Conservation (phyloP, 1,140 invertebrate genomes). For the Drosophila insularis region DNA sequence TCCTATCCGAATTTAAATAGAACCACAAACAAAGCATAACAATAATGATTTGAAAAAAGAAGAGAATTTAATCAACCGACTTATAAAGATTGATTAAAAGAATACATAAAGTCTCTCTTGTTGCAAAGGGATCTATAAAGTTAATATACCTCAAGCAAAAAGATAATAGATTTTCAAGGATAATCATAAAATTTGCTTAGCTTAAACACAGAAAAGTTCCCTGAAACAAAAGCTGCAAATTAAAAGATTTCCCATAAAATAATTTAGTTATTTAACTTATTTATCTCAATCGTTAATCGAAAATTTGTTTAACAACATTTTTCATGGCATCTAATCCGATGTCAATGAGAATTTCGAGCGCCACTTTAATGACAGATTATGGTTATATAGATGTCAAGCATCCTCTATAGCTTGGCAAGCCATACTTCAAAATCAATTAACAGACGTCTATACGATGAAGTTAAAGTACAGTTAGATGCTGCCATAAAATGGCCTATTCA, state of each 20-base stretch:
- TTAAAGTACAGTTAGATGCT: conserved; percentile 19
- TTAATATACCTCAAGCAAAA: neutral
- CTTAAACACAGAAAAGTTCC: no score
- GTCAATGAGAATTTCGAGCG: conserved; percentile 34
- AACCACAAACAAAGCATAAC: no score
- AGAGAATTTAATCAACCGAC: no score
- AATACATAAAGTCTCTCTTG: no score
- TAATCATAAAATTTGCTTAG: neutral
- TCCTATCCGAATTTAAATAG: no score
- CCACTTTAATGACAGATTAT: conserved; percentile 48
- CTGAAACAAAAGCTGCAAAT: neutral
- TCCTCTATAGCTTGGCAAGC: conserved; percentile 3
- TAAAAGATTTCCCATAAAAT: neutral
- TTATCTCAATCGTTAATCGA: neutral
- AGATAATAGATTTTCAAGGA: neutral
- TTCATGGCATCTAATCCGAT: conserved; percentile 26
- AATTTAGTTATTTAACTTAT: neutral
- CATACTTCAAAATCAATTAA: conserved; percentile 65
- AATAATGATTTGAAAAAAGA: no score
- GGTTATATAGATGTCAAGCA: conserved; percentile 29
- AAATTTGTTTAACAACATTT: conserved; percentile 2
- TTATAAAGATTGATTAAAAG: no score
- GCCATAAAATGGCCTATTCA: conserved; percentile 57
- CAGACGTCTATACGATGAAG: conserved; percentile 39
- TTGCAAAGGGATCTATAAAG: neutral